Base-by-base conservation (phyloP, 2,888 invertebrate genomes). In the Ormyrus pomaceus region DNA sequence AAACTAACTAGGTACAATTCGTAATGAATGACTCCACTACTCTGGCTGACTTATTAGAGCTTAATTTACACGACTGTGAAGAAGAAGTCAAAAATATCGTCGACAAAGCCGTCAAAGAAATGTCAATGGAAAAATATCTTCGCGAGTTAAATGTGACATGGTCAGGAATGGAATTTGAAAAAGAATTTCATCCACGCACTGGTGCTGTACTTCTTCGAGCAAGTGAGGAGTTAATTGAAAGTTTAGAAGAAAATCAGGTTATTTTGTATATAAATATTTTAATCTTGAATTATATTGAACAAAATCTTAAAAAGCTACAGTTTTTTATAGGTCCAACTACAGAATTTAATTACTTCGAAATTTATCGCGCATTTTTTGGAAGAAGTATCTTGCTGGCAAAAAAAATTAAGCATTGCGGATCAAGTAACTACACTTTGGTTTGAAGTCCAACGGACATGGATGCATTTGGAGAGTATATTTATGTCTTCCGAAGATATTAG, bases 401-500 rank as follows among this genome's bases (percentile, higher is more conserved):
- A 95, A 87, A 97, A 97, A 88, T 91, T 99, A 19, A 96, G 96
- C 82, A 94, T 96, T 83, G 98, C 98, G 55, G 99, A 99, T 92
- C 97, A 98, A 92, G 98, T 96, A 8, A 96, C 97, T 73, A 95
- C 96, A 0, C 93, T 96, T 6, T 97, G 97, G 97, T 97, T 98
- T 92, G 98, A 98, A 92, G 98, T 99, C 48, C 99, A 99, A 91
- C 93, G 98, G 77, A 98, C 98, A 46, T 99, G 99, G 99, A 96
- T 96, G 86, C 98, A 99, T 91, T 93, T 99, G 82, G 98, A 99
- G 92, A 98, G 98, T 86, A 99, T 99, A 89, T 99, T 99, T 90
- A 98, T 98, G 95, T 98, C 98, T 84, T 98, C 98, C 0, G 98
- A 99, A 90, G 99, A 99, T 91, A 99, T 99, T 85, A 93, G 98